These are phyloP conservation scores for Oreonectes daqikongensis DNA, from an alignment of 2,797 vertebrate genomes.

Conservation along the genomic window DNA sequence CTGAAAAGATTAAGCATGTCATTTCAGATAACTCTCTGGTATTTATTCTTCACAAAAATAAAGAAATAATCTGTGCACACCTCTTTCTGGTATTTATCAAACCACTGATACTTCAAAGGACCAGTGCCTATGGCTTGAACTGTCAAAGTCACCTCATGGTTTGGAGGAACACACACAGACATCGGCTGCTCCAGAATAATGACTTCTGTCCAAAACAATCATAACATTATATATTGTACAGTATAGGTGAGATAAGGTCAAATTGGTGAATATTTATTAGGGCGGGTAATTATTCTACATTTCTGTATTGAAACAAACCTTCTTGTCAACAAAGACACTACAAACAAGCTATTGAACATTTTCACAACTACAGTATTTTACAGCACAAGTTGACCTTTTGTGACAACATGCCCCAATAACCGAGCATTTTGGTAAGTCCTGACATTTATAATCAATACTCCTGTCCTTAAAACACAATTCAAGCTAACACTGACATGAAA, in stretches of 20 bases:
- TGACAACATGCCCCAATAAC: not conserved
- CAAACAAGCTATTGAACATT: not conserved
- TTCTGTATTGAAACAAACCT: not conserved
- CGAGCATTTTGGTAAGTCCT: no score
- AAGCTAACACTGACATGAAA: no score
- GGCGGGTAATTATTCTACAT: no score
- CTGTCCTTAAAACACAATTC: not conserved
- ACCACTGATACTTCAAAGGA: slow-evolving; percentile 83
- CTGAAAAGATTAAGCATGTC: slow-evolving; percentile 49
- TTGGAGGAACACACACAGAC: slow-evolving; percentile 76
- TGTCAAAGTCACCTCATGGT: slow-evolving; percentile 74
- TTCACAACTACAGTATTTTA: not conserved
- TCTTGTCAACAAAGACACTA: not conserved
- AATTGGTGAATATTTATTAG: not conserved
- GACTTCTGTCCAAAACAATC: slow-evolving; percentile 70
- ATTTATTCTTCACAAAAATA: not conserved
- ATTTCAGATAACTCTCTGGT: not conserved
- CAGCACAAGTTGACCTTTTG: not conserved
- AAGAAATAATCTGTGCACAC: slow-evolving; percentile 62
- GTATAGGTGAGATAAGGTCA: no score
- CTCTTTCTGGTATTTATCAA: slow-evolving; percentile 71
- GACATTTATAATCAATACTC: not conserved
- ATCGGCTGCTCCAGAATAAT: slow-evolving; percentile 79
- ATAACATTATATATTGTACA: not conserved
- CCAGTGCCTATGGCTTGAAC: slow-evolving; percentile 76